Evolutionary conservation across 2,888 invertebrate species (phyloP).

Genomic region (Congeria kusceri): DNA sequence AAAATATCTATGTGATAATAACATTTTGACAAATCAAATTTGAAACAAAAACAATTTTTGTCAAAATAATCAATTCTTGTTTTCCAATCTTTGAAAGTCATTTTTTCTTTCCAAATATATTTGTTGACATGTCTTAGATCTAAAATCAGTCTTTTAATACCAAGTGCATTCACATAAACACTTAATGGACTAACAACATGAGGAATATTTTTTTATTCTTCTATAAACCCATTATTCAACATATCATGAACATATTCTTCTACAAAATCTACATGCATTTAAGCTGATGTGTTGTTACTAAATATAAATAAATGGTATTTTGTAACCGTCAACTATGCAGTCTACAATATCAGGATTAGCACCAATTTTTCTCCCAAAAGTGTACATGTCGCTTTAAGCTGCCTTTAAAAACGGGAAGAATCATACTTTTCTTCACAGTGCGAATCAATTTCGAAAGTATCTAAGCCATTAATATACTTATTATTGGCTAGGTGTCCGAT

Average conservation of each 20-base stretch:
- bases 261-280: too few species aligned
- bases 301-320: too few species aligned
- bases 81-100: slow-evolving; percentile 56
- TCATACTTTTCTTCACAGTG: background rate
- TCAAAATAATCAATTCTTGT: slow-evolving; percentile 37
- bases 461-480: background rate
- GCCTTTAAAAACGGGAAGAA: background rate
- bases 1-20: slow-evolving; percentile 40
- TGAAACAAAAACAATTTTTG: slow-evolving; percentile 30
- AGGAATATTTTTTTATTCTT: too few species aligned
- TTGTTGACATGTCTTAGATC: slow-evolving; percentile 41
- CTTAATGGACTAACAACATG: too few species aligned
- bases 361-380: too few species aligned
- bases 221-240: too few species aligned
- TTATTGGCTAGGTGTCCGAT: background rate
- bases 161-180: too few species aligned
- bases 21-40: slow-evolving; percentile 46
- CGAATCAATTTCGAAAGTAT: too few species aligned
- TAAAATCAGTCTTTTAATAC: slow-evolving; percentile 40
- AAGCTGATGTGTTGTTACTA: too few species aligned
- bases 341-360: background rate
- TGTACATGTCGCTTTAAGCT: too few species aligned
- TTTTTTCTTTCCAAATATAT: slow-evolving; percentile 39
- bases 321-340: background rate
- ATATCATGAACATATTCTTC: too few species aligned